phyloP scores from a whole-genome alignment of 2,888 invertebrate species.

The Invenusta paracnida region DNA sequence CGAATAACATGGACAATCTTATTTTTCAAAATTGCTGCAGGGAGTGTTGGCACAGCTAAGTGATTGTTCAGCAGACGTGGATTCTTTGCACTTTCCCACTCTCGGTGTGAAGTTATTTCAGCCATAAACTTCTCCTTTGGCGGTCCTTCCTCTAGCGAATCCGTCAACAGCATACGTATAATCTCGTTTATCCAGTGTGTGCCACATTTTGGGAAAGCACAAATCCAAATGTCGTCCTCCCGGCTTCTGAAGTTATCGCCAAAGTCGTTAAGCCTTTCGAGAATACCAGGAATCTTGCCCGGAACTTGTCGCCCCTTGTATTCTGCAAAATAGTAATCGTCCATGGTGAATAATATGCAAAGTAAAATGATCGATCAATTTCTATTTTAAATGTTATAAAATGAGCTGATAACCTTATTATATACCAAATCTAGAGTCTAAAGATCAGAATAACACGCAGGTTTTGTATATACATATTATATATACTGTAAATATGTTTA shows the following conservation, averaged over 20 bases:
- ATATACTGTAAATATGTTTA: no score
- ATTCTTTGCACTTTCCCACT: not conserved
- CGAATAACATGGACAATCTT: not conserved
- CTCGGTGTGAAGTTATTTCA: not conserved
- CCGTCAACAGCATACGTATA: not conserved
- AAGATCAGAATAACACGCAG: no score
- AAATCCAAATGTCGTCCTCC: conserved; percentile 4
- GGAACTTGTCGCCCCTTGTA: not conserved
- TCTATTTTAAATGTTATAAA: no score
- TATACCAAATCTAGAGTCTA: no score
- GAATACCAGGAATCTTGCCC: not conserved
- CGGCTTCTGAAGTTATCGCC: not conserved
- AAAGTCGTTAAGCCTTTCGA: not conserved
- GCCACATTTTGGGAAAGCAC: not conserved
- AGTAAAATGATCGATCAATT: no score
- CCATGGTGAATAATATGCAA: no score
- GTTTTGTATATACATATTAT: no score
- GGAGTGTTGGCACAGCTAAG: not conserved
- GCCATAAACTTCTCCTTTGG: conserved; percentile 4
- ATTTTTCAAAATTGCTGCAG: not conserved
- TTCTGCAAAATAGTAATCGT: no score
- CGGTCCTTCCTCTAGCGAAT: not conserved
- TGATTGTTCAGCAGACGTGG: conserved; percentile 1
- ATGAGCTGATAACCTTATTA: no score
- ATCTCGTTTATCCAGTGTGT: conserved; percentile 5